phyloP scores from a whole-genome alignment of 2,797 vertebrate species.

The Adrianichthys oophorus region DNA sequence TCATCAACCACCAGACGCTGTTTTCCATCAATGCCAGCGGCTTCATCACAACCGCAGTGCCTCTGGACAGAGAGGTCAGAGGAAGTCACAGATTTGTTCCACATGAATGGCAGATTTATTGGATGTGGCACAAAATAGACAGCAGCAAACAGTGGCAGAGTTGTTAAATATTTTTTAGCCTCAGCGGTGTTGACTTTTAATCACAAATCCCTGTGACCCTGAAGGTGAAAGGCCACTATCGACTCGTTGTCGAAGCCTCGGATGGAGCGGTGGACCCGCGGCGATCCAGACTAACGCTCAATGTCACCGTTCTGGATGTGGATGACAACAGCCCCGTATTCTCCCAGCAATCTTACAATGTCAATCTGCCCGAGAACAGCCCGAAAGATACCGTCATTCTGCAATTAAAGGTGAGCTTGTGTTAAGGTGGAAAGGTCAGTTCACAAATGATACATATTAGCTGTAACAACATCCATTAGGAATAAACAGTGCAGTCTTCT shows the following conservation, averaged over 20 bases:
- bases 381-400: slow-evolving; percentile 84
- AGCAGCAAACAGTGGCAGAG: neutral
- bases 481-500: too few relatives aligned
- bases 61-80: slow-evolving; percentile 87
- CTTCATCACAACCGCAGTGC: slow-evolving; percentile 84
- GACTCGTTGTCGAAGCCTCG: slow-evolving; percentile 87
- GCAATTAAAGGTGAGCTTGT: slow-evolving; percentile 80
- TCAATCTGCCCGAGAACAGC: slow-evolving; percentile 88
- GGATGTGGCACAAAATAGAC: neutral
- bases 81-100: slow-evolving; percentile 3
- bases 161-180: neutral
- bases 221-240: slow-evolving; percentile 81
- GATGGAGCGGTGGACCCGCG: slow-evolving; percentile 88
- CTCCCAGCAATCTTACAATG: slow-evolving; percentile 82
- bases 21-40: slow-evolving; percentile 91
- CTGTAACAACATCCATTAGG: too few relatives aligned
- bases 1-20: slow-evolving; percentile 86
- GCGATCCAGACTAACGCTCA: slow-evolving; percentile 81
- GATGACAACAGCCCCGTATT: slow-evolving; percentile 97
- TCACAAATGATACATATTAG: neutral
- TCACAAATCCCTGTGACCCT: slow-evolving; percentile 1
- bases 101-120: neutral
- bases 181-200: slow-evolving; percentile 2
- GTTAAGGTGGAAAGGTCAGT: neutral
- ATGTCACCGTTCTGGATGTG: slow-evolving; percentile 87